Percentiles rank a stretch among this genome's conserved stretches.
Evolutionary conservation across 2,113 vertebrate genomes (phyloP).

Genomic region (Anas platyrhynchos): DNA sequence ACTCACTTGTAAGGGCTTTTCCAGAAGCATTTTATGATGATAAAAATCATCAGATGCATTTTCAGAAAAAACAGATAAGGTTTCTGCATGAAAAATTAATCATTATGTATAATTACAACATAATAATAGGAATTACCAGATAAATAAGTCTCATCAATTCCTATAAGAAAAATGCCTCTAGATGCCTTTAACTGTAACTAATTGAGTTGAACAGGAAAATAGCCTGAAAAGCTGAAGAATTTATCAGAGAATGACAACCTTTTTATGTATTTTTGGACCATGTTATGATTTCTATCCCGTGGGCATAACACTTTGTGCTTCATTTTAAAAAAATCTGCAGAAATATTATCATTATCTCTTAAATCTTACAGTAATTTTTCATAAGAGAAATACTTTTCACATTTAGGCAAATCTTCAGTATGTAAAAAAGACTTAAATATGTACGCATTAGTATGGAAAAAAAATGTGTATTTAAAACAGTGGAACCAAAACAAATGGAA

Average conservation of each 20-base stretch:
- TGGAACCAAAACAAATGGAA: background rate
- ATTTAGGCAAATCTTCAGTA: background rate
- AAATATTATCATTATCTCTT: background rate
- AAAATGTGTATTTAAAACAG: background rate
- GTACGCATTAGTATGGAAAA: background rate
- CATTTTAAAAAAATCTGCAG: background rate
- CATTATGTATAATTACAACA: slow-evolving; percentile 27
- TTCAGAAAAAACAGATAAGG: background rate
- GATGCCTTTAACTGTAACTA: slow-evolving; percentile 37
- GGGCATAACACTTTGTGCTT: background rate
- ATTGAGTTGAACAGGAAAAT: slow-evolving; percentile 20
- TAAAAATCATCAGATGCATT: background rate
- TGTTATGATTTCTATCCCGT: slow-evolving; percentile 9
- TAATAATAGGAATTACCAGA: background rate
- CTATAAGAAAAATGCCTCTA: slow-evolving; percentile 10
- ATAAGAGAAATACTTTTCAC: background rate
- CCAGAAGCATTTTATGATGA: background rate
- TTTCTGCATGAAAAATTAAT: slow-evolving; percentile 28
- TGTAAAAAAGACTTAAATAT: background rate
- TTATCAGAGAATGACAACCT: slow-evolving; percentile 24
- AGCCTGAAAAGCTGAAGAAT: slow-evolving; percentile 6
- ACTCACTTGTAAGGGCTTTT: background rate
- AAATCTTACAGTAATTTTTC: background rate
- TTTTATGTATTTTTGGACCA: slow-evolving; percentile 16
- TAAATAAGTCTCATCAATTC: slow-evolving; percentile 35